phyloP scores from a whole-genome alignment of 2,797 vertebrate species.

The Gymnopithys bicolor region DNA sequence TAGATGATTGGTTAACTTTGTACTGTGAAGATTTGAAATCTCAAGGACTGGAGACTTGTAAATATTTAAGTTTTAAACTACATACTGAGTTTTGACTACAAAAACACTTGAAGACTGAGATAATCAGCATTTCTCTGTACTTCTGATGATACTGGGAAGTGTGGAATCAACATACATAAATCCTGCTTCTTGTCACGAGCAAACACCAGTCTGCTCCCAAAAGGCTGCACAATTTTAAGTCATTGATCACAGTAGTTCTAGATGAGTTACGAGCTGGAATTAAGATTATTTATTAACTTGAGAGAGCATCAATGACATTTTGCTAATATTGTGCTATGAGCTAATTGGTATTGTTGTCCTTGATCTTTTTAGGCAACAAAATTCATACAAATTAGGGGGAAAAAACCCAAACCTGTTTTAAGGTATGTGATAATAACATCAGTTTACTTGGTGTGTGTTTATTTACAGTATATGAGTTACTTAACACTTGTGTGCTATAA shows the following conservation, averaged over 20 bases:
- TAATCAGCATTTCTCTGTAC: not conserved
- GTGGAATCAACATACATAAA: not conserved
- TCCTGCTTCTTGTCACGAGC: not conserved
- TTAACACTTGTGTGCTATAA: not conserved
- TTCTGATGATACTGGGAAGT: not conserved
- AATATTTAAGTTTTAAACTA: not conserved
- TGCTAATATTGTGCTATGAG: not conserved
- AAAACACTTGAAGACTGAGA: not conserved
- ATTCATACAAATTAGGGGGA: constrained; percentile 5
- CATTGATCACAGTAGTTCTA: not conserved
- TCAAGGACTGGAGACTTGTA: not conserved
- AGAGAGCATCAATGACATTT: not conserved
- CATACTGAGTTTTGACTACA: not conserved
- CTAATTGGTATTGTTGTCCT: constrained; percentile 21
- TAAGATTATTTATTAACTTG: not conserved
- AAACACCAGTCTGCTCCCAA: not conserved
- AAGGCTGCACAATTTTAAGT: not conserved
- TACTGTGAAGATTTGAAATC: constrained; percentile 1
- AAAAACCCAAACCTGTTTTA: constrained; percentile 50
- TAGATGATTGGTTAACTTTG: not conserved
- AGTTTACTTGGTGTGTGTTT: constrained; percentile 67
- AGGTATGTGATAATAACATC: constrained; percentile 53
- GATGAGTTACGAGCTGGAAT: not conserved
- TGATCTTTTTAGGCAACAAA: constrained; percentile 36
- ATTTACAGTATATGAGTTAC: constrained; percentile 32